Evolutionary conservation across 2,888 invertebrate genomes (phyloP).

Genomic region (Drosophila kambysellisi): DNA sequence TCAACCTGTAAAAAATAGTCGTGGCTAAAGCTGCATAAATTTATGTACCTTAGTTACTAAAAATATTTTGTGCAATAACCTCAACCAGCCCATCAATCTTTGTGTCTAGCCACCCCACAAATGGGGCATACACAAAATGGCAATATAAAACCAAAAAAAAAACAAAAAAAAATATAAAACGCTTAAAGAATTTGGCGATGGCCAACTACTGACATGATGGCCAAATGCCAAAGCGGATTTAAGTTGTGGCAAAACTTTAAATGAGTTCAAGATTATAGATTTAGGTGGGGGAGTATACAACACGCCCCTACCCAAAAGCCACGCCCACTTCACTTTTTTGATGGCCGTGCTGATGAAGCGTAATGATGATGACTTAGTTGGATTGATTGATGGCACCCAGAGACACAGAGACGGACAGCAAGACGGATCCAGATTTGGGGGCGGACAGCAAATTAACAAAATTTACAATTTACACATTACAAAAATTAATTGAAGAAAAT

Average conservation of each 20-base stretch:
- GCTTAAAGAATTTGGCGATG: constrained; percentile 67
- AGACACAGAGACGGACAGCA: not conserved
- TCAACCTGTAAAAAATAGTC: not conserved
- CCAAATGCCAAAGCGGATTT: constrained; percentile 73
- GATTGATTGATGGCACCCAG: constrained; percentile 61
- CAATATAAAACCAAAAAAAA: constrained; percentile 23
- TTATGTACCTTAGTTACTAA: constrained; percentile 28
- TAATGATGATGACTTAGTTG: constrained; percentile 72
- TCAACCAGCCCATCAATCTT: constrained; percentile 37
- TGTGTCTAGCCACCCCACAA: constrained; percentile 8
- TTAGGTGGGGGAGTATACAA: constrained; percentile 23
- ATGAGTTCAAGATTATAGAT: constrained; percentile 75
- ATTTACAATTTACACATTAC: constrained; percentile 35
- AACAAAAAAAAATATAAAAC: constrained; percentile 17
- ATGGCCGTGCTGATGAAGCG: constrained; percentile 57
- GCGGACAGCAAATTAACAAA: not conserved
- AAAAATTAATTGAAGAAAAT: not conserved
- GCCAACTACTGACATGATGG: constrained; percentile 67
- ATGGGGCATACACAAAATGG: constrained; percentile 41
- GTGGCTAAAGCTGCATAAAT: constrained; percentile 4
- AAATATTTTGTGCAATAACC: constrained; percentile 29
- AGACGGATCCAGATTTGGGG: not conserved
- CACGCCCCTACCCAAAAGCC: constrained; percentile 5
- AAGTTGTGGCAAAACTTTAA: constrained; percentile 73
- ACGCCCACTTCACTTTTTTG: constrained; percentile 38